Base-by-base conservation (phyloP, 2,888 invertebrate genomes). In the Parthenolecanium corni region DNA sequence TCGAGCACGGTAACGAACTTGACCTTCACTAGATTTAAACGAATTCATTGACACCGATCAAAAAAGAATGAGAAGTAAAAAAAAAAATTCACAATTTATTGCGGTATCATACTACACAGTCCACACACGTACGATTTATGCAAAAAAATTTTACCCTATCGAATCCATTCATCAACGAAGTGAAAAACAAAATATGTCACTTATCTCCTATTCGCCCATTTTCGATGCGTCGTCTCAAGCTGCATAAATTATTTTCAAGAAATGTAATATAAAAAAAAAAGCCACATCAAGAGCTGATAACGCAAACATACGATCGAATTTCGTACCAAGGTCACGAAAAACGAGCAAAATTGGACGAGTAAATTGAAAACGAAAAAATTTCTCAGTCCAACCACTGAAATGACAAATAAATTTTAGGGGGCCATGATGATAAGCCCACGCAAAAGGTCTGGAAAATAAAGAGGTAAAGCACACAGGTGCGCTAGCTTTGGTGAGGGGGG, bases 1-100 rank as follows among this genome's bases (percentile, higher is more conserved):
- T 6, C n/a, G 23, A 23, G 53, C 14, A n/a, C 23, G 53, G 40
- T 53, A 40, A 40, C 21, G 53, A 53, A 53, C 53, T 53, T 53
- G 53, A 53, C 53, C 53, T 53, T 53, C 53, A 40, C 23, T 53
- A n/a, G 40, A 44, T 44, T 44, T 18, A 14, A 44, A 16, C 14
- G 40, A 40, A 20, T 16, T 11, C 21, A 53, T 42, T 40, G 20
- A 20, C 38, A 2, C 20, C 40, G 40, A 53, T 53, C n/a, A 52
- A 12, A 23, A 20, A 12, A 23, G 23, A 51, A 23, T 3, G 23
- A 53, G 5, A 40, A n/a, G 4, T 25, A 25, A 14, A 11, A 36
- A 53, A 42, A 40, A 25, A 14, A 52, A 52, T 36, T 36, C 5
- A 16, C 3, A 52, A 52, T n/a, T 52, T 6, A 12, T 18, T 16